phyloP scores from a whole-genome alignment of 2,888 invertebrate species.

The Acanthopleura granulata region DNA sequence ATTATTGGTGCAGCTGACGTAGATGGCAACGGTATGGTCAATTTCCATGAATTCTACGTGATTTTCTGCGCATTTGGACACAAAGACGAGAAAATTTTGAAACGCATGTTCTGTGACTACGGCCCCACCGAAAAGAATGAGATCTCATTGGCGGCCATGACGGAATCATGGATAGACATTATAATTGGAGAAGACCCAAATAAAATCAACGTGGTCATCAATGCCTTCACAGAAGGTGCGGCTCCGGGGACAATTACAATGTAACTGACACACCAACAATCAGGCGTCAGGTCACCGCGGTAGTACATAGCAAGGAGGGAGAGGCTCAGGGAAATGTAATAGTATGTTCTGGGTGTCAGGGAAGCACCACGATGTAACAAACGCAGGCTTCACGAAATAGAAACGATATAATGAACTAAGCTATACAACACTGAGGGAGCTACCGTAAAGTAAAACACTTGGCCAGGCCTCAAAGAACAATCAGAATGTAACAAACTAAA shows the following conservation, averaged over 20 bases:
- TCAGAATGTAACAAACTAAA: too few species aligned
- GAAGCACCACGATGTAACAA: too few species aligned
- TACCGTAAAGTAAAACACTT: too few species aligned
- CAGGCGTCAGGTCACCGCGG: too few species aligned
- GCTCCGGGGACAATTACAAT: neutral
- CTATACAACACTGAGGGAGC: too few species aligned
- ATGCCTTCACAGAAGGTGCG: neutral
- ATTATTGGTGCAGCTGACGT: neutral
- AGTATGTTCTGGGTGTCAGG: too few species aligned
- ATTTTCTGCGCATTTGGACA: neutral
- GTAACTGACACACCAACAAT: neutral
- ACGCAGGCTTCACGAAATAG: too few species aligned
- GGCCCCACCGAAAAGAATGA: neutral
- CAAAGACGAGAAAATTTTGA: neutral
- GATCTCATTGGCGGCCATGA: neutral
- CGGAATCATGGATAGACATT: slow-evolving; percentile 4
- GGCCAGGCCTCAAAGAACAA: too few species aligned
- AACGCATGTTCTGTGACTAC: neutral
- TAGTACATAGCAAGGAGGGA: too few species aligned
- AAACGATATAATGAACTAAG: too few species aligned
- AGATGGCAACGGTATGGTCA: neutral
- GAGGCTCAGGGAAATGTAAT: too few species aligned
- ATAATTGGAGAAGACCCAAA: slow-evolving; percentile 1
- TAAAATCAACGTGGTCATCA: neutral
- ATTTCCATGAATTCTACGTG: neutral